Evolutionary conservation across 64 coral and sea anemone genomes (phyloP).

Genomic region (Porites australiensis): DNA sequence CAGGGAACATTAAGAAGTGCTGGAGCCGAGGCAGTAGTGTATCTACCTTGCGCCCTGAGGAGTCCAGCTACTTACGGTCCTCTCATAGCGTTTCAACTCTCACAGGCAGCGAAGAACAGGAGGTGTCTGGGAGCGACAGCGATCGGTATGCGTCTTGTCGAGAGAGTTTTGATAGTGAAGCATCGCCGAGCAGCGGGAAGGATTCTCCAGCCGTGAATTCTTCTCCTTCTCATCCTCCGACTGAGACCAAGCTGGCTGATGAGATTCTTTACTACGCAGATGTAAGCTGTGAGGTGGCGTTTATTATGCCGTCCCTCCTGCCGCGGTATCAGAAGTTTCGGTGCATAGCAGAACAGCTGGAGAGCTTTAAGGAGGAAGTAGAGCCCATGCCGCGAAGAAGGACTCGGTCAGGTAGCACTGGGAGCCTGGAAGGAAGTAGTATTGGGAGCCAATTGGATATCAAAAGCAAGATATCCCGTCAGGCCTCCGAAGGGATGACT

Average conservation of each 20-base stretch:
- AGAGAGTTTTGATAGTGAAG: constrained; percentile 33
- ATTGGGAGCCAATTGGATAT: too few relatives aligned
- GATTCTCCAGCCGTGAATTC: neutral
- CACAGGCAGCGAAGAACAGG: constrained; percentile 64
- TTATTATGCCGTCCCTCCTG: constrained; percentile 86
- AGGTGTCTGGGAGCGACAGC: constrained; percentile 43
- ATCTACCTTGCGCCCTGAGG: too few relatives aligned
- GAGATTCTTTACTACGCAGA: constrained; percentile 96
- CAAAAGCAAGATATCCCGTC: too few relatives aligned
- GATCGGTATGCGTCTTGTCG: constrained; percentile 1
- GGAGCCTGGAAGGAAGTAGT: too few relatives aligned
- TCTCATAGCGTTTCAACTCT: constrained; percentile 77
- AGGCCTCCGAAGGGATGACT: too few relatives aligned
- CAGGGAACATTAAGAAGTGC: too few relatives aligned
- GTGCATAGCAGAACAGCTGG: constrained; percentile 44
- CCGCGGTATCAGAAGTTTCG: constrained; percentile 81
- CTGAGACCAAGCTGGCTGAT: constrained; percentile 54
- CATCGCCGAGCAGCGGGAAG: neutral
- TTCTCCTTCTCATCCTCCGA: neutral
- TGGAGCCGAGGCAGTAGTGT: too few relatives aligned
- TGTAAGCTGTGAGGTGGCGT: constrained; percentile 88
- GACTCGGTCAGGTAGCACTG: too few relatives aligned
- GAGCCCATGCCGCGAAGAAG: too few relatives aligned
- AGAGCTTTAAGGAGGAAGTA: too few relatives aligned
- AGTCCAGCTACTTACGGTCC: too few relatives aligned